Percentiles rank a stretch among this genome's conserved stretches.
These are phyloP conservation scores for Gracilinanus agilis DNA, from an alignment of 2,113 vertebrate genomes.

Conservation along the genomic window DNA sequence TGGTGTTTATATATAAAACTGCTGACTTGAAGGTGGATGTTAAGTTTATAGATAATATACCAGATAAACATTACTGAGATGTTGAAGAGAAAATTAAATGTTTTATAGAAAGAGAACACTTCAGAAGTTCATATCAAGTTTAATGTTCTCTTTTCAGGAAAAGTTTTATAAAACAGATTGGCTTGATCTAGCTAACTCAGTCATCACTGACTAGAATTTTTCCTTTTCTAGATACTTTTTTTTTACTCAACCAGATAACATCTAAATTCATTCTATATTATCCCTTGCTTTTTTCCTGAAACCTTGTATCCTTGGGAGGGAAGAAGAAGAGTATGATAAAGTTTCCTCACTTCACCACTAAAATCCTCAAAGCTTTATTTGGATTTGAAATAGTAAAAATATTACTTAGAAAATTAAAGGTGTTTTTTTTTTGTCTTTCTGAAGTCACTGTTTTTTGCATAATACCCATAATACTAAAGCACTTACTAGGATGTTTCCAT, in stretches of 20 bases:
- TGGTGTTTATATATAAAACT: neutral
- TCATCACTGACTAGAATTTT: neutral
- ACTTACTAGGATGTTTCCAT: neutral
- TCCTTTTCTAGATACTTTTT: neutral
- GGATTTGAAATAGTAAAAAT: neutral
- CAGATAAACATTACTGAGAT: neutral
- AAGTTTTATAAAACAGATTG: neutral
- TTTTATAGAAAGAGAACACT: neutral
- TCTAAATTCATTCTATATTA: neutral
- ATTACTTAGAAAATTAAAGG: neutral
- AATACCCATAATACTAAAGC: neutral
- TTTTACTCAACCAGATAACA: neutral
- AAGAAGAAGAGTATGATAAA: neutral
- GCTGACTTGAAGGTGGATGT: neutral
- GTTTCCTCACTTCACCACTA: neutral
- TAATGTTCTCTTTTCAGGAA: neutral
- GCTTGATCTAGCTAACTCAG: neutral
- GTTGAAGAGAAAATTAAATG: conserved; percentile 2
- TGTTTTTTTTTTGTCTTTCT: neutral
- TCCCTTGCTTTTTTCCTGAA: neutral
- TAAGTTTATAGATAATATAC: conserved; percentile 3
- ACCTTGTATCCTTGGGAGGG: neutral
- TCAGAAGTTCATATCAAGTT: conserved; percentile 2
- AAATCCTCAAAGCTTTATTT: neutral
- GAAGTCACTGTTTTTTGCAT: neutral